These are phyloP conservation scores for Cryptomyrus ogoouensis DNA, from an alignment of 2,113 vertebrate genomes.

Conservation along the genomic window DNA sequence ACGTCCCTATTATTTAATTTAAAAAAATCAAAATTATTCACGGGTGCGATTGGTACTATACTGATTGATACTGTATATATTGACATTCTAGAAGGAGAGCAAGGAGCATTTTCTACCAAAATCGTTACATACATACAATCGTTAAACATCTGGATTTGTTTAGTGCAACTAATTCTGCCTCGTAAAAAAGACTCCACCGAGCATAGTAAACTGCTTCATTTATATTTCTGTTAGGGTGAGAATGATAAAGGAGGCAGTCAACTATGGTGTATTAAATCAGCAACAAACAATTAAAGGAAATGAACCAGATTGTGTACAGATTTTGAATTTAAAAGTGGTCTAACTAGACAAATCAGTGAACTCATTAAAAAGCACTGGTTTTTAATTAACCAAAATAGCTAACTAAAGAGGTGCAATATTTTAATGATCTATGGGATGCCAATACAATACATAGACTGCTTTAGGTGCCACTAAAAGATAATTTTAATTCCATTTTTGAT, in stretches of 20 bases:
- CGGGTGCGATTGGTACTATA: not conserved
- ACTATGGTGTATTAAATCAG: not conserved
- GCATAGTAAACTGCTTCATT: not conserved
- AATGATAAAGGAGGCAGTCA: not conserved
- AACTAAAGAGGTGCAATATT: not conserved
- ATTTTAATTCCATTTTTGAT: not conserved
- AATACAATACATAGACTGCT: not conserved
- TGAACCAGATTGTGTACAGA: not conserved
- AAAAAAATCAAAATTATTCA: not conserved
- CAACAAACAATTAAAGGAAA: not conserved
- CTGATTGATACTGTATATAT: too few species aligned
- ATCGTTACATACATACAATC: too few species aligned
- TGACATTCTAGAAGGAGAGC: not conserved
- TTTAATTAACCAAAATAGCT: not conserved
- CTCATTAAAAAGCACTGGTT: not conserved
- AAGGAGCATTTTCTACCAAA: not conserved
- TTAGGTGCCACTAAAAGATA: not conserved
- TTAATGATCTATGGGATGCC: not conserved
- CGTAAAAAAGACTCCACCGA: not conserved
- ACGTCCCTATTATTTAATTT: not conserved
- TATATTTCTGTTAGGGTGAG: not conserved
- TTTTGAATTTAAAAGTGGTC: constrained; percentile 41
- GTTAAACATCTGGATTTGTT: not conserved
- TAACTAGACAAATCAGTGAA: not conserved
- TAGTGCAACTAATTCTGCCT: not conserved